Evolutionary conservation across 1,140 invertebrate genomes (phyloP), one percentile per base, ranked within the genome.

Genomic region (Drosophila chauvacae): DNA sequence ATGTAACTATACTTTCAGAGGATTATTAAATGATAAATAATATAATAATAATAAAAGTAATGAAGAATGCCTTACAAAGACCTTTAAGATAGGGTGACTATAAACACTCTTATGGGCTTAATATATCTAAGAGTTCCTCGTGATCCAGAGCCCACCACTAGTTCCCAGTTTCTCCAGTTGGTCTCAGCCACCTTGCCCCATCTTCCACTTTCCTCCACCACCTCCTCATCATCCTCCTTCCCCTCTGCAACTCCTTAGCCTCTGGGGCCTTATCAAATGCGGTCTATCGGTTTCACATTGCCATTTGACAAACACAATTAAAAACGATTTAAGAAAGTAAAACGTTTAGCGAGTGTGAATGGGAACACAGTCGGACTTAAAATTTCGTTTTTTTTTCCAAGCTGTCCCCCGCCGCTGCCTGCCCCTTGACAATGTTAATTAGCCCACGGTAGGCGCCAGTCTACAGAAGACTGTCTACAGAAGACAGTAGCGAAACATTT

Each of bases 301-400:
- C 84, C 84, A 87, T 84, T 87, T 87, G 84, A 87, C 84, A 88
- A 88, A 88, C 84, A 87, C 65, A 73, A 88, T 88, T 88, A 88
- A 88, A 88, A 90, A 88, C 84, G 81, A 90, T 88, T 88, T 88
- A 88, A 84, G 85, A 90, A 84, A 88, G 84, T 90, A 88, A 90
- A 88, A 90, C 70, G 85, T 79, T 79, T 72, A 59, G 55, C 63
- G 62, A 88, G 84, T 88, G 84, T 88, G 84, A 88, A 90, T 88
- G 84, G 84, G 85, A 68, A 87, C 82, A 82, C 51, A 73, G 66
- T 47, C 16, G 44, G 37, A 60, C 56, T 23, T 37, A 45, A 42
- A 60, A 37, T 53, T 55, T 44, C 30, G 61, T 56, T 56, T 56
- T 23, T 23, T 35, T 33, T 35, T 44, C 13, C 5, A 2, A 18